Percentiles rank a stretch among this genome's conserved stretches.
Evolutionary conservation across 53 echinoderm and acorn worm species (phyloP).

Genomic region (Paelopatides confundens): DNA sequence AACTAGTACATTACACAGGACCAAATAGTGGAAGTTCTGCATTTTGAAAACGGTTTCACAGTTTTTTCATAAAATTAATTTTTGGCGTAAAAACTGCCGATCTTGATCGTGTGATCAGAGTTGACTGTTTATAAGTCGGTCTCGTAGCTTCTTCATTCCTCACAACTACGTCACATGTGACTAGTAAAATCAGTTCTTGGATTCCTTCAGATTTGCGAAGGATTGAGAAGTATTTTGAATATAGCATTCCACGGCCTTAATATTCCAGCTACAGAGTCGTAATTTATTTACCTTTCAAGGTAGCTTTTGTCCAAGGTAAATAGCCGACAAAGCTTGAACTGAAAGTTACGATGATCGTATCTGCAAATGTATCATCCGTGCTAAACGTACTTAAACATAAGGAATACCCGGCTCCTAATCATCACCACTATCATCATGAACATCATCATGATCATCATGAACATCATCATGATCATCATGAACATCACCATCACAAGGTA

Average conservation of each 20-base stretch:
- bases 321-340: not conserved
- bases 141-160: no score
- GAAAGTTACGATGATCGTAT: slow-evolving; percentile 75
- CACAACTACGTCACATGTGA: no score
- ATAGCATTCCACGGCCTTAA: not conserved
- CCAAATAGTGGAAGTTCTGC: no score
- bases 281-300: not conserved
- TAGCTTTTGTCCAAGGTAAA: not conserved
- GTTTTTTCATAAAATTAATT: no score
- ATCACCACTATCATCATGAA: slow-evolving; percentile 46
- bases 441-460: slow-evolving; percentile 48
- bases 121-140: no score
- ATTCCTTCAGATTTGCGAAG: no score
- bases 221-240: not conserved
- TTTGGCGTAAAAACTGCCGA: no score
- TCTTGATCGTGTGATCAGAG: no score
- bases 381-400: slow-evolving; percentile 80
- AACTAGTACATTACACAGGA: no score
- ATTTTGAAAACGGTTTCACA: no score
- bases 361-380: slow-evolving; percentile 85
- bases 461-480: slow-evolving; percentile 14
- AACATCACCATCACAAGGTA: slow-evolving; percentile 45
- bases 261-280: not conserved
- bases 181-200: no score
- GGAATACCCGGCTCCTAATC: slow-evolving; percentile 17